Evolutionary conservation across 2,797 vertebrate species (phyloP).

Genomic region (Botia kubotai): DNA sequence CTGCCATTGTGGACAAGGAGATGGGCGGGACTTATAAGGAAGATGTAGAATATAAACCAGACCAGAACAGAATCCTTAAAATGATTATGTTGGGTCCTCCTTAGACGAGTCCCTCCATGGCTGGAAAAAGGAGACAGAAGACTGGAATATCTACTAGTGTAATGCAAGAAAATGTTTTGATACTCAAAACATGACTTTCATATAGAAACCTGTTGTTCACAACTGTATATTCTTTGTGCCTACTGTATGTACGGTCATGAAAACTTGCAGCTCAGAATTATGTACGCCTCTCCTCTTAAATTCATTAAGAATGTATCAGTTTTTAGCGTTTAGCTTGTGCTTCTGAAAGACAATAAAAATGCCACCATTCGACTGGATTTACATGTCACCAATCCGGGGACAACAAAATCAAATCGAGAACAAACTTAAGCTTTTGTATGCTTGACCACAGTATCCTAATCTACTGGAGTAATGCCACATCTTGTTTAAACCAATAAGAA

Average conservation of each 20-base stretch:
- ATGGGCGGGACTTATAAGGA: constrained; percentile 40
- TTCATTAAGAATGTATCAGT: constrained; percentile 4
- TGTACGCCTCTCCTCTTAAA: not conserved
- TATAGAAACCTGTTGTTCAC: constrained; percentile 22
- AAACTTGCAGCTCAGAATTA: too few relatives aligned
- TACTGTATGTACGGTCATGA: too few relatives aligned
- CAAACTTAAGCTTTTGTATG: constrained; percentile 6
- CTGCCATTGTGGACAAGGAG: constrained; percentile 83
- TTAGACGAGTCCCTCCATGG: constrained; percentile 82
- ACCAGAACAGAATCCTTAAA: constrained; percentile 8
- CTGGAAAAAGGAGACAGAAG: constrained; percentile 68
- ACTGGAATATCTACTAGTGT: constrained; percentile 47
- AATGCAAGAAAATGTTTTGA: not conserved
- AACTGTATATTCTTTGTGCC: not conserved
- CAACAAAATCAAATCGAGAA: not conserved
- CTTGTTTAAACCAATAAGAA: constrained; percentile 34
- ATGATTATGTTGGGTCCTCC: constrained; percentile 75
- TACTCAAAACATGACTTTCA: not conserved
- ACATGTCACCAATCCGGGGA: constrained; percentile 17
- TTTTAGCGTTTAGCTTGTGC: not conserved
- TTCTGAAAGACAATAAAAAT: not conserved
- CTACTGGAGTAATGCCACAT: not conserved
- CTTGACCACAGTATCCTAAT: not conserved
- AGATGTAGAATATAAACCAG: constrained; percentile 47
- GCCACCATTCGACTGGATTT: constrained; percentile 26